phyloP scores from a whole-genome alignment of 2,797 vertebrate genomes.

The Telmatherina bonti region DNA sequence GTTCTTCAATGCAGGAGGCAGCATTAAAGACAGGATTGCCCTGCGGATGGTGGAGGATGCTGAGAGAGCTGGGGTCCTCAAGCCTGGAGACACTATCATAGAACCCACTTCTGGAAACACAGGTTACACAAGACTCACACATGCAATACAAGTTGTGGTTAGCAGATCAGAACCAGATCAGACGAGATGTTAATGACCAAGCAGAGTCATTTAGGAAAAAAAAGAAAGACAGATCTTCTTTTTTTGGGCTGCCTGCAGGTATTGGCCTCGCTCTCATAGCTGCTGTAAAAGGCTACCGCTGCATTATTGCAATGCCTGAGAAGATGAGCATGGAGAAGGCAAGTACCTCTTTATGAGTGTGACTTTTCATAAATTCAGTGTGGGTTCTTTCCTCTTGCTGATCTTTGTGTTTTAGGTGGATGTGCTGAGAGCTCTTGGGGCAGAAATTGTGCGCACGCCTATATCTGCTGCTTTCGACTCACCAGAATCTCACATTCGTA shows the following conservation, averaged over 20 bases:
- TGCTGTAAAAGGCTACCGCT: constrained; percentile 93
- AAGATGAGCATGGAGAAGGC: constrained; percentile 96
- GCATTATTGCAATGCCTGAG: constrained; percentile 93
- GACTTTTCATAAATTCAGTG: rapidly evolving
- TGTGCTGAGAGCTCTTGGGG: constrained; percentile 89
- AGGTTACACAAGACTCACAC: constrained; percentile 73
- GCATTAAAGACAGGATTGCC: constrained; percentile 95
- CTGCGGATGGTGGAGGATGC: constrained; percentile 96
- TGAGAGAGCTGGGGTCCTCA: constrained; percentile 86
- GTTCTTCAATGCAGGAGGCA: constrained; percentile 94
- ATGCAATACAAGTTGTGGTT: background rate
- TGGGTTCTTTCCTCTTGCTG: background rate
- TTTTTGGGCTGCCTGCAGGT: constrained; percentile 71
- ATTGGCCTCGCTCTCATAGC: constrained; percentile 91
- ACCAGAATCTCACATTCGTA: constrained; percentile 90
- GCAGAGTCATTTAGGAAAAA: too few species aligned
- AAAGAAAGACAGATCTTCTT: background rate
- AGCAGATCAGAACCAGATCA: background rate
- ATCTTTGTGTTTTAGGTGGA: constrained; percentile 82
- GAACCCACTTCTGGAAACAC: constrained; percentile 98
- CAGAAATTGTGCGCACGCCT: constrained; percentile 92
- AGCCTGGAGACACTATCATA: constrained; percentile 94
- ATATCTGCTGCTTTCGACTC: constrained; percentile 91
- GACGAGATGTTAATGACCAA: too few species aligned
- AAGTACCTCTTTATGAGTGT: background rate